Evolutionary conservation across 2,888 invertebrate species (phyloP), one percentile per base, ranked within the genome.

Genomic region (Tricholauxania praeusta): DNA sequence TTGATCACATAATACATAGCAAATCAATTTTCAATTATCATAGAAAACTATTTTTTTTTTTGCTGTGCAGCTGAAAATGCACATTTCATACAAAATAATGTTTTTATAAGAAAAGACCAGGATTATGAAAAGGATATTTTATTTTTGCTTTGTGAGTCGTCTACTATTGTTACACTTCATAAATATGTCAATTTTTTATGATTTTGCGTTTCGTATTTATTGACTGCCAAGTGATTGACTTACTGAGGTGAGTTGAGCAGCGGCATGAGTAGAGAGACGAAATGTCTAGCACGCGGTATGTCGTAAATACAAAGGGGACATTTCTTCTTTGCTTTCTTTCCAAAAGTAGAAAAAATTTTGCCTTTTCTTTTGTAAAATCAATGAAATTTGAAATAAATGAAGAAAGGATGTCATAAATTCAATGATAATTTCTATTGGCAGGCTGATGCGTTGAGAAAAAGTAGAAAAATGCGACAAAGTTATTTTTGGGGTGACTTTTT

Each of bases 101-200:
- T 39, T 39, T 39, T 39, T 39, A 39, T 39, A 39, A 39, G 39
- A 39, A 39, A 39, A 39, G 7, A 39, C 39, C 39, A 39, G 39
- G 39, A 39, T 39, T 39, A 39, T 39, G 39, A 39, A 39, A 39
- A 39, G 39, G 39, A 39, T 15, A 59, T 10, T 52, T 66, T 52
- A 5, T 65, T 55, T 22, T 55, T 48, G 19, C 39, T 59, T 28
- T 15, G 3, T 53, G 63, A 19, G 70, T 49, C 22, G 63, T 19
- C 6, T 72, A 49, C 51, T 72, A 76, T 81, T 81, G 80, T 81
- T 72, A 76, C 83, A 83, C 83, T 83, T 83, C 83, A 83, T 83
- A 83, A 83, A 83, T 78, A 83, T 83, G 83, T 83, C 83, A 83
- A 82, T 83, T 80, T 70, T 75, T 70, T 70, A 70, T 70, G 55